Conservation (phyloP, 2,888 invertebrate genomes). For the Acronicta leporina region DNA sequence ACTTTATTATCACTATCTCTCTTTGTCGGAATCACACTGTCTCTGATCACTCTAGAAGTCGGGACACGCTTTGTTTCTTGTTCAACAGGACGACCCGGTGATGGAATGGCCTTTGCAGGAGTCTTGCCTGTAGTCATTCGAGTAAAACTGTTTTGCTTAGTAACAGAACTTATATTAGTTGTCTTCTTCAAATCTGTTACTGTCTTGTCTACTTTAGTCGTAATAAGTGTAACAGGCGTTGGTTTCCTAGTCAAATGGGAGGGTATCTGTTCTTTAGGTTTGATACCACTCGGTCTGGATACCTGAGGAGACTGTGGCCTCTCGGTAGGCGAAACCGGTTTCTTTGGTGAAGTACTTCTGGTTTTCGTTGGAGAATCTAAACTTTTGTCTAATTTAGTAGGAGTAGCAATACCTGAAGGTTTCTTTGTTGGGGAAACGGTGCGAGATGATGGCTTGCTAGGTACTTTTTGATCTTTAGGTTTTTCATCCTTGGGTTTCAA, state of each 20-base stretch:
- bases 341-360: constrained; percentile 80
- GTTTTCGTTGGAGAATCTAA: constrained; percentile 69
- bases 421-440: constrained; percentile 79
- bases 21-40: constrained; percentile 76
- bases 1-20: constrained; percentile 80
- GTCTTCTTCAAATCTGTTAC: constrained; percentile 72
- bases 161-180: constrained; percentile 52
- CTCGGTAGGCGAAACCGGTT: constrained; percentile 68
- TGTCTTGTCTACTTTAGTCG: constrained; percentile 72
- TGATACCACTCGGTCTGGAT: constrained; percentile 71
- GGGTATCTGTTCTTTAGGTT: constrained; percentile 72
- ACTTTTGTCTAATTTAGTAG: constrained; percentile 62
- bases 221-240: constrained; percentile 66
- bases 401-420: constrained; percentile 50
- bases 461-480: constrained; percentile 62
- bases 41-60: constrained; percentile 74
- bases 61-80: constrained; percentile 73
- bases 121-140: constrained; percentile 68
- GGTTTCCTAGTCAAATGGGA: constrained; percentile 69
- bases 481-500: constrained; percentile 60
- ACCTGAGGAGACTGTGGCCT: constrained; percentile 79
- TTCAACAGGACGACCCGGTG: constrained; percentile 62
- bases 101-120: constrained; percentile 62
- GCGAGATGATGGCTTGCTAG: constrained; percentile 70
- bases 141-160: constrained; percentile 70